A percentile compares a stretch with the other conserved stretches of the same genome.
These are phyloP conservation scores for Ridgeia piscesae DNA, from an alignment of 1,140 invertebrate species.

Conservation along the genomic window DNA sequence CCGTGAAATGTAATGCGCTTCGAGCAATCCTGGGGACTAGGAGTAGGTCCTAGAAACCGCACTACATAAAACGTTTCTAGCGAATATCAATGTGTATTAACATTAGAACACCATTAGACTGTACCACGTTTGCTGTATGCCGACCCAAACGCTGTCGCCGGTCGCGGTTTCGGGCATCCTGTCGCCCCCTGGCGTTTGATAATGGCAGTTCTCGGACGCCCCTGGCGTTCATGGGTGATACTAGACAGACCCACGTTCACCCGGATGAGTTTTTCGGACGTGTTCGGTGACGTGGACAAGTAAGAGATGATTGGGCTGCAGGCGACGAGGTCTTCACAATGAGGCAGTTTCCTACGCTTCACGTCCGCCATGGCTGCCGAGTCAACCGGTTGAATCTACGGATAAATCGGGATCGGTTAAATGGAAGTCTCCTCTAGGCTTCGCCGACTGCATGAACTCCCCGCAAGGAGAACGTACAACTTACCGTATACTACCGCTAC, in stretches of 20 bases:
- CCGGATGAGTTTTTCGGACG: background rate
- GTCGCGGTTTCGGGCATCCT: background rate
- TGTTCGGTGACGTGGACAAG: background rate
- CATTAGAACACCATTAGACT: background rate
- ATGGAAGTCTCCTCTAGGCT: too few relatives aligned
- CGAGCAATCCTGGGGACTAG: too few relatives aligned
- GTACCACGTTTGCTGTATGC: background rate
- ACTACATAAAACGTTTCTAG: too few relatives aligned
- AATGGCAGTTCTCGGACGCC: background rate
- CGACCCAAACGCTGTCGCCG: background rate
- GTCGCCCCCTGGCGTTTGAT: background rate
- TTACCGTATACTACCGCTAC: too few relatives aligned
- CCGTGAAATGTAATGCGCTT: too few relatives aligned
- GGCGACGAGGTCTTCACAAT: conserved; percentile 36
- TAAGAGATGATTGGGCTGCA: conserved; percentile 40
- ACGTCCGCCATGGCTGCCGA: conserved; percentile 34
- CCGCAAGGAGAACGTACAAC: too few relatives aligned
- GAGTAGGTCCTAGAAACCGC: too few relatives aligned
- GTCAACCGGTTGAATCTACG: conserved; percentile 44
- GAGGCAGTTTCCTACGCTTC: conserved; percentile 26
- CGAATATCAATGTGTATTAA: too few relatives aligned
- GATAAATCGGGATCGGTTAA: background rate
- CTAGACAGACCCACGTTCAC: background rate
- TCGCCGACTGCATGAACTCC: too few relatives aligned
- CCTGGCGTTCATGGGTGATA: background rate